phyloP scores from a whole-genome alignment of 23 tunicate species.

The Trididemnum miniatum region DNA sequence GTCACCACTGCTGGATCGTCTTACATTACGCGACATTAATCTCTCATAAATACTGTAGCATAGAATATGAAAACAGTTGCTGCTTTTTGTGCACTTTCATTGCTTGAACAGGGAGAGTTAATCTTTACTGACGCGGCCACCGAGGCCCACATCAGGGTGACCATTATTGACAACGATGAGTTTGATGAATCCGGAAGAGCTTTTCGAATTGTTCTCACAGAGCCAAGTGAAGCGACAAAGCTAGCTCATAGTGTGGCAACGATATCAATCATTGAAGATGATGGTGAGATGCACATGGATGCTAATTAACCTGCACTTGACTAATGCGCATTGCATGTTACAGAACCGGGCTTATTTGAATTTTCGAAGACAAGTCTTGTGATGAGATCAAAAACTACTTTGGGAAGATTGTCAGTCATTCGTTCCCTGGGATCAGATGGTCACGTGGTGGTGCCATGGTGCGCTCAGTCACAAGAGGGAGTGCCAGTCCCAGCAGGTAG shows the following conservation, averaged over 20 bases:
- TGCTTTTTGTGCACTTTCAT: too few species aligned
- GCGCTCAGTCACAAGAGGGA: constrained; percentile 10
- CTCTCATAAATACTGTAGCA: too few species aligned
- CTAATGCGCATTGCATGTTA: too few species aligned
- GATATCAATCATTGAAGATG: constrained; percentile 97
- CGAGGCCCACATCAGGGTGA: constrained; percentile 74
- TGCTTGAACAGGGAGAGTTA: constrained; percentile 79
- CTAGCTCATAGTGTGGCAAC: constrained; percentile 73
- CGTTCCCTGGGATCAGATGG: constrained; percentile 95
- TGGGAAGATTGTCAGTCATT: constrained; percentile 73
- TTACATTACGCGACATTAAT: too few species aligned
- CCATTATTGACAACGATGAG: constrained; percentile 96
- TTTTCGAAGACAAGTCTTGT: constrained; percentile 74
- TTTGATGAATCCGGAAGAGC: constrained; percentile 88
- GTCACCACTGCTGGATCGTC: too few species aligned
- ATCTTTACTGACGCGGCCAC: constrained; percentile 74
- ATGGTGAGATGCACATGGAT: constrained; percentile 72
- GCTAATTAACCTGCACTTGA: too few species aligned
- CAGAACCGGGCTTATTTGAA: constrained; percentile 95
- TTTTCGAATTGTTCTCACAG: constrained; percentile 70
- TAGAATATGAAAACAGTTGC: too few species aligned
- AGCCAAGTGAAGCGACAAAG: constrained; percentile 94
- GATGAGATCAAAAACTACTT: constrained; percentile 62
- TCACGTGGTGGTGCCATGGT: constrained; percentile 68
- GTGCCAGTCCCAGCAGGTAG: constrained; percentile 9